These are phyloP conservation scores for Temnopleurus reevesii DNA, from an alignment of 53 echinoderm and acorn worm genomes.

Conservation along the genomic window DNA sequence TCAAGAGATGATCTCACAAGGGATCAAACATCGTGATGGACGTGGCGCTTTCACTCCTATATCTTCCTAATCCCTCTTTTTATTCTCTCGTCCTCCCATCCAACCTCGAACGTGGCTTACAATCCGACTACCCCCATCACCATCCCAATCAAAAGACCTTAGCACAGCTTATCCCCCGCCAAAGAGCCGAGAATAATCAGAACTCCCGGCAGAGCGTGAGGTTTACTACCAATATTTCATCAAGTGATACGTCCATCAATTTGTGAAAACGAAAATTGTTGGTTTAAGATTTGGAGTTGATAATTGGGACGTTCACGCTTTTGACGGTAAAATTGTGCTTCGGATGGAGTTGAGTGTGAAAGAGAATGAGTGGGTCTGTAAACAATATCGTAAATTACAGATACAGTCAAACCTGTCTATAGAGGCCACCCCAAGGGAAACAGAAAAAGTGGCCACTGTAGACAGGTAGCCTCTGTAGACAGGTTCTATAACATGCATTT, in stretches of 20 bases:
- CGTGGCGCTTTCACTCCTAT: neutral
- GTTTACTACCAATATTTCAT: neutral
- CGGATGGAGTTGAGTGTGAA: neutral
- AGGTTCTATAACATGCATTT: too few relatives aligned
- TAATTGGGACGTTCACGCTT: neutral
- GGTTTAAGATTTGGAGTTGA: neutral
- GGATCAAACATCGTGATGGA: slow-evolving; percentile 31
- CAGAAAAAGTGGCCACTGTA: too few relatives aligned
- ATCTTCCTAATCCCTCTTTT: slow-evolving; percentile 11
- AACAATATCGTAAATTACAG: neutral
- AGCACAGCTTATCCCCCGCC: neutral
- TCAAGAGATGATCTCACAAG: neutral
- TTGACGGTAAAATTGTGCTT: neutral
- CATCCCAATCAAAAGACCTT: slow-evolving; percentile 3
- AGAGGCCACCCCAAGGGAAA: too few relatives aligned
- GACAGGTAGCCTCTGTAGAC: too few relatives aligned
- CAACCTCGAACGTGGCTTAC: neutral
- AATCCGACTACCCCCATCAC: neutral
- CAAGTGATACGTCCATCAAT: slow-evolving; percentile 29
- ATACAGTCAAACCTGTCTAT: neutral
- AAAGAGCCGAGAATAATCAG: neutral
- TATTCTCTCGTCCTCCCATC: neutral
- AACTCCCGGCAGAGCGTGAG: neutral
- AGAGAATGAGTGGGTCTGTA: neutral
- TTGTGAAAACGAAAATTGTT: neutral